phyloP scores from a whole-genome alignment of 2,888 invertebrate species.

The Epirrhoe alternata region DNA sequence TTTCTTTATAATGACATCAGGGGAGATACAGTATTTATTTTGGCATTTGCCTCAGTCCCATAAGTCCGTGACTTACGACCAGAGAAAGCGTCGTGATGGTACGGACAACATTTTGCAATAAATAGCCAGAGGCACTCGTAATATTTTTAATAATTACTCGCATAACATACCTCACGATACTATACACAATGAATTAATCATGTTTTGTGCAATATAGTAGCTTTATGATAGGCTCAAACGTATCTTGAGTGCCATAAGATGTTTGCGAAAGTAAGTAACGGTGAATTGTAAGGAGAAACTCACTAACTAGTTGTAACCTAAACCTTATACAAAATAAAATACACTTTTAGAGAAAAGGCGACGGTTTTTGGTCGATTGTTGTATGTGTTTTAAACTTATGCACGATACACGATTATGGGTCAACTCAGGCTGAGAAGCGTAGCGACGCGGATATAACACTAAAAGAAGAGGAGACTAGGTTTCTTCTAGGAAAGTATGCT shows the following conservation, averaged over 20 bases:
- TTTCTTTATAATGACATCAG: constrained; percentile 57
- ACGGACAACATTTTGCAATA: constrained; percentile 54
- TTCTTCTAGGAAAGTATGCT: too few species aligned
- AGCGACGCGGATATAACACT: neutral
- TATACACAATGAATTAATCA: constrained; percentile 30
- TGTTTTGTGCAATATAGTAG: constrained; percentile 20
- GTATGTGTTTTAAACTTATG: too few species aligned
- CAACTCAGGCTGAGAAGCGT: too few species aligned
- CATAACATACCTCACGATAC: constrained; percentile 22
- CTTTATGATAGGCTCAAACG: constrained; percentile 9
- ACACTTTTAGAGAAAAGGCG: constrained; percentile 36
- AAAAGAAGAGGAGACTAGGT: too few species aligned
- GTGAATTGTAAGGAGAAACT: constrained; percentile 25
- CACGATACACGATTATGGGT: too few species aligned
- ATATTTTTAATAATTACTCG: constrained; percentile 47
- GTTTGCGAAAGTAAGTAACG: constrained; percentile 11
- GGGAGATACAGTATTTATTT: constrained; percentile 61
- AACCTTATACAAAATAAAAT: constrained; percentile 34
- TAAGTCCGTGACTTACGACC: constrained; percentile 62
- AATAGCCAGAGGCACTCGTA: constrained; percentile 47
- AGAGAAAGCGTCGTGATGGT: constrained; percentile 62
- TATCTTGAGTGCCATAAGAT: neutral
- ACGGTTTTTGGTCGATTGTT: neutral
- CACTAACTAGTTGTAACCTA: constrained; percentile 21
- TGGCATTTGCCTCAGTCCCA: constrained; percentile 55